phyloP scores from a whole-genome alignment of 2,797 vertebrate species.

The Glossophaga mutica region DNA sequence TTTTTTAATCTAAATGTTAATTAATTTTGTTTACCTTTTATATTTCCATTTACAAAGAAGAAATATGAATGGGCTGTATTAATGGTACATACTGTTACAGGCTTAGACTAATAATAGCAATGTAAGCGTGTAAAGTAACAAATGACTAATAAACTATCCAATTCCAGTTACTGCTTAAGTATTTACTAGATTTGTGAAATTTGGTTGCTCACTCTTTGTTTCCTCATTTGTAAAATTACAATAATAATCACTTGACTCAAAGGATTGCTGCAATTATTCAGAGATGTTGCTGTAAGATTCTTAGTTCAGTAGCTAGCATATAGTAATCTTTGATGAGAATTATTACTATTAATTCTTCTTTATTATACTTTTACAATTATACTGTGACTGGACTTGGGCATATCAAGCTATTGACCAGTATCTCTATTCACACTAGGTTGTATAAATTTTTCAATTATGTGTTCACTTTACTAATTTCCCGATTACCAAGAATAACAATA shows the following conservation, averaged over 20 bases:
- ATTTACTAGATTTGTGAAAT: neutral
- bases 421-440: neutral
- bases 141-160: neutral
- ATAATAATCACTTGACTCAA: neutral
- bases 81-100: neutral
- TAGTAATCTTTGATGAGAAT: neutral
- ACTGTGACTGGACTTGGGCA: neutral
- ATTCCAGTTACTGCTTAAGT: neutral
- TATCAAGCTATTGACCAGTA: neutral
- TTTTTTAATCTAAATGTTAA: slow-evolving; percentile 6
- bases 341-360: neutral
- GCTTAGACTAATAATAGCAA: neutral
- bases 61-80: neutral
- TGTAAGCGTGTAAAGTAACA: neutral
- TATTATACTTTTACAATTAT: neutral
- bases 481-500: neutral
- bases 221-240: neutral
- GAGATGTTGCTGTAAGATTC: neutral
- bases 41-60: neutral
- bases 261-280: neutral
- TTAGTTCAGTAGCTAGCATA: neutral
- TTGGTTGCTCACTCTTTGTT: neutral
- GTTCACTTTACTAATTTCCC: neutral
- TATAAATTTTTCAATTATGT: neutral
- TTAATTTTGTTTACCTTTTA: neutral